These are phyloP conservation scores for Akabosia matsudoensis DNA, from an alignment of 1,140 invertebrate species.

Conservation along the genomic window DNA sequence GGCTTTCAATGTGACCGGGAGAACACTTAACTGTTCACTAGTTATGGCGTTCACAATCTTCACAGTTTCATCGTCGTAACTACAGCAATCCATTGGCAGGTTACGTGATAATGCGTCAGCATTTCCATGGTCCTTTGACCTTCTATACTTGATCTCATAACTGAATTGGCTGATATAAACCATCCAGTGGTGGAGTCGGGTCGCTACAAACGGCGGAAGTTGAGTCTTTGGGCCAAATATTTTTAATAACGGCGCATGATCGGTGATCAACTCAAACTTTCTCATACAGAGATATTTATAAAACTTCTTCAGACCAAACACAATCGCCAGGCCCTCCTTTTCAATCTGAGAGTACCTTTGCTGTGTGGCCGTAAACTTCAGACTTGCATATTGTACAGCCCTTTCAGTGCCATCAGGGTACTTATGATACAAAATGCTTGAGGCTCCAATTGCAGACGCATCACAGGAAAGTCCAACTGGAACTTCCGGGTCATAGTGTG, in stretches of 20 bases:
- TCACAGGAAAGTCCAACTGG: conserved; percentile 56
- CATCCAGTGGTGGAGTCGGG: conserved; percentile 50
- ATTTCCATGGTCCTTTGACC: conserved; percentile 41
- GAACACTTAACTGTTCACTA: too few species aligned
- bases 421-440: conserved; percentile 53
- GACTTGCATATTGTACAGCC: conserved; percentile 55
- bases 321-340: conserved; percentile 56
- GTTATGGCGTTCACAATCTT: too few species aligned
- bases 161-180: conserved; percentile 49
- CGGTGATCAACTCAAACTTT: conserved; percentile 53
- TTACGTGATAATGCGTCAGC: conserved; percentile 49
- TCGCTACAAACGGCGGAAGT: conserved; percentile 49
- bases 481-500: conserved; percentile 52
- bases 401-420: conserved; percentile 50
- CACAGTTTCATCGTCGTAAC: too few species aligned
- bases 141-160: conserved; percentile 50
- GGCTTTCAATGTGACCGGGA: too few species aligned
- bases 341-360: conserved; percentile 57
- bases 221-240: conserved; percentile 50
- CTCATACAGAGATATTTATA: conserved; percentile 55
- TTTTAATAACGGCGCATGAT: conserved; percentile 53
- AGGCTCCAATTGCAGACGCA: conserved; percentile 51
- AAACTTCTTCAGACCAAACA: conserved; percentile 55
- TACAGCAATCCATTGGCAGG: too few species aligned
- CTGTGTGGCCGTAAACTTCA: conserved; percentile 53